A percentile compares a stretch with the other conserved stretches of the same genome.
These are phyloP conservation scores for Aethina tumida DNA, from an alignment of 1,140 invertebrate species.

Conservation along the genomic window DNA sequence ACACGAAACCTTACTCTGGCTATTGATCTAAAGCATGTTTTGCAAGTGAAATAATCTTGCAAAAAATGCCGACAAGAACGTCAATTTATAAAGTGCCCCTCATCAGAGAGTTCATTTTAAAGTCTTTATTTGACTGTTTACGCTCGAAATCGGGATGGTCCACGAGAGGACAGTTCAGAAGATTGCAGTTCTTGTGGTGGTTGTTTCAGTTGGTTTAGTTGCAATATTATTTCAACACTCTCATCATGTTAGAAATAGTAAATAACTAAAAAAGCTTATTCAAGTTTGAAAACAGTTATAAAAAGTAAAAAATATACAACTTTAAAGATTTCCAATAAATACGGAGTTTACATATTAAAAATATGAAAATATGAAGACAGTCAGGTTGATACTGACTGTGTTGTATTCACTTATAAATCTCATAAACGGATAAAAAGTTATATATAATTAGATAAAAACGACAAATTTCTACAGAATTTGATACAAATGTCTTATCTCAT, in stretches of 20 bases:
- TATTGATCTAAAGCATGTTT: too few species aligned
- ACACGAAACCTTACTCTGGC: too few species aligned
- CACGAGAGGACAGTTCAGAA: too few species aligned
- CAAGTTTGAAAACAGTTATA: constrained; percentile 33
- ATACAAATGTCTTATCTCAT: constrained; percentile 28
- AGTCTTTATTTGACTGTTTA: too few species aligned
- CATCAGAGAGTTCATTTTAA: too few species aligned
- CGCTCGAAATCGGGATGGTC: too few species aligned
- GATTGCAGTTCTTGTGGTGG: too few species aligned
- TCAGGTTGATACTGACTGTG: constrained; percentile 23
- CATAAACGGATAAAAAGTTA: constrained; percentile 32
- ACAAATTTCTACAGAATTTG: constrained; percentile 33
- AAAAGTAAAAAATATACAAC: constrained; percentile 37
- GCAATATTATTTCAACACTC: constrained; percentile 19
- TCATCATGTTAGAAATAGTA: constrained; percentile 25
- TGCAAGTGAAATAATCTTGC: too few species aligned
- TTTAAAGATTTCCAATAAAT: constrained; percentile 35
- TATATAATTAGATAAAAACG: constrained; percentile 31
- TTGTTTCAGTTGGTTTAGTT: constrained; percentile 11
- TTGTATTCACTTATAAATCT: constrained; percentile 31
- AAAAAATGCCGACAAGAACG: too few species aligned
- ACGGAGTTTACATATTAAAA: constrained; percentile 33
- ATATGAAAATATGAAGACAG: constrained; percentile 30
- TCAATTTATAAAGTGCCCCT: too few species aligned
- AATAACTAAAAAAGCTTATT: constrained; percentile 27